Base-by-base conservation (phyloP, 2,888 invertebrate genomes). In the Chloroclystis v-ata region DNA sequence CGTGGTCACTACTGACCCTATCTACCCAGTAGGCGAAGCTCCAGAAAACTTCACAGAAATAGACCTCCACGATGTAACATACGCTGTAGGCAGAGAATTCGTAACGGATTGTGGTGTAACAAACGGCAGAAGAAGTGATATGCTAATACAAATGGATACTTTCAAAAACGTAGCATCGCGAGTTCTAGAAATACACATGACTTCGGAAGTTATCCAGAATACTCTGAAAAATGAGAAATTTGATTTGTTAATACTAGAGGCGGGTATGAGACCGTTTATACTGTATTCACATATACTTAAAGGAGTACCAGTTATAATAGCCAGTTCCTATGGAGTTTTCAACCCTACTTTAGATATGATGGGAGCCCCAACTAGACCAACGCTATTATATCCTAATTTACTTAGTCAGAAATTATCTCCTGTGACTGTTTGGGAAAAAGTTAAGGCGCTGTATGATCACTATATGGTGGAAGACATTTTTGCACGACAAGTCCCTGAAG, bases 1-100 rank as follows among this genome's bases (percentile, higher is more conserved):
- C 0, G 65, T 85, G 0, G 54, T 87, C 0, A 86, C 89, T 1
- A 43, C 89, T 13, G 61, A 86, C 49, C 85, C 87, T 4, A 67
- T 52, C 0, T 81, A 66, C 14, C 52, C 63, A 0, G 62, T 69
- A 49, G 75, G 60, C 11, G n/a, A 57, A 29, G 4, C 64, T 0
- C 73, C 72, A 1, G n/a, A 24, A 1, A 89, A 85, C 49, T 59
- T 82, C 1, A 81, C 62, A 9, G 77, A 82, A 61, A 75, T 83
- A 6, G 66, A 75, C 33, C 35, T 78, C 0, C 61, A 69, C 14
- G 64, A 72, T 29, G 42, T 63, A 11, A 65, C 72, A 0, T 72
- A 72, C 11, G 28, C 51, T 4, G 61, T 71, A 53, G 75, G 30
- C 37, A 16, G 47, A 47, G 4, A 24, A 5, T 9, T 51, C 2